phyloP scores from a whole-genome alignment of 1,140 invertebrate species.

The Orchestia grillus region DNA sequence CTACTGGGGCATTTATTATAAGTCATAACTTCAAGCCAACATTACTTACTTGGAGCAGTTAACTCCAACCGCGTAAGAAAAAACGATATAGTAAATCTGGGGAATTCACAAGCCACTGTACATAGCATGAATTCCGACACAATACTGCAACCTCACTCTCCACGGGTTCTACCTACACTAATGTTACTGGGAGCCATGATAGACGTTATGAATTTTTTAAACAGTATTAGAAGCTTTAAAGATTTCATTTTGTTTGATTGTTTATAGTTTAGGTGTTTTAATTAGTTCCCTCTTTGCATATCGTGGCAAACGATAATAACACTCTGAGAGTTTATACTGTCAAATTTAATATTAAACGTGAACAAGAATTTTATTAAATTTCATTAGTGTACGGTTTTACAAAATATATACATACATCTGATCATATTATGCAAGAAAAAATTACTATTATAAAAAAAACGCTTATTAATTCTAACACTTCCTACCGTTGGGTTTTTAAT shows the following conservation, averaged over 20 bases:
- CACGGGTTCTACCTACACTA: constrained; percentile 47
- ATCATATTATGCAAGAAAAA: too few relatives aligned
- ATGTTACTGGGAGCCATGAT: not conserved
- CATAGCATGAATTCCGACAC: not conserved
- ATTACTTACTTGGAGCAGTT: constrained; percentile 13
- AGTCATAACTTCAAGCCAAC: not conserved
- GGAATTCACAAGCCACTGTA: not conserved
- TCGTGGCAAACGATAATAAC: too few relatives aligned
- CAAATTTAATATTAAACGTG: too few relatives aligned
- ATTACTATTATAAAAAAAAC: too few relatives aligned
- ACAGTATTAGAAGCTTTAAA: not conserved
- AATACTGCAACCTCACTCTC: not conserved
- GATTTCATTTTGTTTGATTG: not conserved
- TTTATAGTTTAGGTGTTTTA: not conserved
- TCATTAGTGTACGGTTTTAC: too few relatives aligned
- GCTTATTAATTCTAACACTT: too few relatives aligned
- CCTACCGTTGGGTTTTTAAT: too few relatives aligned
- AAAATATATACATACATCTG: too few relatives aligned
- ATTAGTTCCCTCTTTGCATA: too few relatives aligned
- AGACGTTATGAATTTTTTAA: not conserved
- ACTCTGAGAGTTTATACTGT: too few relatives aligned
- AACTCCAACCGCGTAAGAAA: not conserved
- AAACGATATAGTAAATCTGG: not conserved
- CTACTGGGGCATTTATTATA: not conserved
- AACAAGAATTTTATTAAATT: too few relatives aligned